Conservation (phyloP, 2,888 invertebrate genomes). For the Brachylomia viminalis region DNA sequence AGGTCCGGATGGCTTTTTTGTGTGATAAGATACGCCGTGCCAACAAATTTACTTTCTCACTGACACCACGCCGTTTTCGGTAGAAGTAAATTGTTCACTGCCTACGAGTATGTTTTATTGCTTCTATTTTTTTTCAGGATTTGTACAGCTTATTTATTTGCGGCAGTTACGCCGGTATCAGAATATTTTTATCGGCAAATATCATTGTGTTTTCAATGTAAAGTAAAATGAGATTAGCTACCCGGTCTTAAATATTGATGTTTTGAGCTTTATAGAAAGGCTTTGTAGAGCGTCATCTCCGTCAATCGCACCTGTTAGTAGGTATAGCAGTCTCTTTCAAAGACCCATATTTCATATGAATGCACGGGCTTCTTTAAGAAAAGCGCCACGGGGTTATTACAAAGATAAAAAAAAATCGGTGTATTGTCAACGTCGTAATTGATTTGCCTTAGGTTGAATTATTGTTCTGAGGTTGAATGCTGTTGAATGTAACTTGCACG, state of each 20-base stretch:
- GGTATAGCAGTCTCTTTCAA: not conserved
- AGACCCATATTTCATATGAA: not conserved
- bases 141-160: constrained; percentile 13
- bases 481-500: not conserved
- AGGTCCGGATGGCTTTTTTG: constrained; percentile 38
- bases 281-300: not conserved
- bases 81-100: constrained; percentile 42
- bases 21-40: constrained; percentile 52
- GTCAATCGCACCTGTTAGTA: not conserved
- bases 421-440: not conserved
- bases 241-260: not conserved
- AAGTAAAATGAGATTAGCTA: not conserved
- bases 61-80: constrained; percentile 27
- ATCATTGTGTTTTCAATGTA: constrained; percentile 6
- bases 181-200: constrained; percentile 9
- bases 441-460: too few relatives aligned
- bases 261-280: not conserved
- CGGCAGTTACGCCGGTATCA: constrained; percentile 3
- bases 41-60: constrained; percentile 47
- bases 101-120: constrained; percentile 29
- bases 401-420: not conserved
- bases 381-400: not conserved
- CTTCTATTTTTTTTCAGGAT: constrained; percentile 17
- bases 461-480: too few relatives aligned
- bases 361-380: not conserved